A percentile compares a stretch with the other conserved stretches of the same genome.
These are phyloP conservation scores for Chaenodraco wilsoni DNA, from an alignment of 2,797 vertebrate genomes.

Conservation along the genomic window DNA sequence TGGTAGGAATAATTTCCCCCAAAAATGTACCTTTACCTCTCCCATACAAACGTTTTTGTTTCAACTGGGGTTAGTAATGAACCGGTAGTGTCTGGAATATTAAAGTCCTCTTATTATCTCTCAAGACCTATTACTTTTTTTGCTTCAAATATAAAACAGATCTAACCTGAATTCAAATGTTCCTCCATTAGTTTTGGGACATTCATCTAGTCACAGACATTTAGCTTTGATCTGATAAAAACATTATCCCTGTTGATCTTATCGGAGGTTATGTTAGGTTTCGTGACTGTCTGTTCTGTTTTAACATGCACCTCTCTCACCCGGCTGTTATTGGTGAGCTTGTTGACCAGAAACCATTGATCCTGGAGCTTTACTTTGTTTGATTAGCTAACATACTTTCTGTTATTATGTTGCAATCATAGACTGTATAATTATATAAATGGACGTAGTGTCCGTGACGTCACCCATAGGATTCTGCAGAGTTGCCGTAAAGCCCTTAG, in stretches of 20 bases:
- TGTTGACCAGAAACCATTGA: background rate
- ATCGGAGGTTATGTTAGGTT: background rate
- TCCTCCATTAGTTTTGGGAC: background rate
- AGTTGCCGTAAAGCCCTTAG: too few relatives aligned
- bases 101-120: background rate
- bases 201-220: background rate
- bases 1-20: background rate
- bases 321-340: background rate
- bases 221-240: background rate
- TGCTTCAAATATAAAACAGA: background rate
- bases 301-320: background rate
- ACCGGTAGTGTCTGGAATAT: background rate
- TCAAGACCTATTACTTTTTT: background rate
- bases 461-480: too few relatives aligned
- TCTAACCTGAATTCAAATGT: background rate
- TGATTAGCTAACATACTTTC: background rate
- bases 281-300: background rate
- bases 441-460: too few relatives aligned
- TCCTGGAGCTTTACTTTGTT: constrained; percentile 2
- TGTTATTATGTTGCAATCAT: background rate
- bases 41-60: background rate
- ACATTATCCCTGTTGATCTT: background rate
- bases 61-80: background rate
- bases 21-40: background rate
- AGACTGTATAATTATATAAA: too few relatives aligned